Percentiles rank a stretch among this genome's conserved stretches.
Evolutionary conservation across 53 echinoderm and acorn worm species (phyloP).

Genomic region (Arbacia lixula): DNA sequence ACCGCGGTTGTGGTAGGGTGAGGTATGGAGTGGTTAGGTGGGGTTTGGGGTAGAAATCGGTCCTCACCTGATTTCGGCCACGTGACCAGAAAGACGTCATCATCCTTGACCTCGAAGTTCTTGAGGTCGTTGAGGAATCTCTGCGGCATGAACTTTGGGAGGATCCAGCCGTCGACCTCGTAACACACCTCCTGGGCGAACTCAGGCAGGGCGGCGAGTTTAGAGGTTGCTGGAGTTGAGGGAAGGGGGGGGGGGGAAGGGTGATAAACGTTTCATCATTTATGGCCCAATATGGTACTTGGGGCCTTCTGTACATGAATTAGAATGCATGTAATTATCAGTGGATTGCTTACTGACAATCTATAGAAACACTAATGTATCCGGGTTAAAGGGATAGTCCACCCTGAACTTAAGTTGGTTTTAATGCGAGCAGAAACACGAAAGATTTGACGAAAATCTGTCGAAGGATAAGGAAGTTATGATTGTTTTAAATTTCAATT

Average conservation of each 20-base stretch:
- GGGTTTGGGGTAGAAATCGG: too few relatives aligned
- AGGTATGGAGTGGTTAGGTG: neutral
- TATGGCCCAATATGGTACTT: too few relatives aligned
- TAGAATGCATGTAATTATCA: too few relatives aligned
- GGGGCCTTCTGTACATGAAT: too few relatives aligned
- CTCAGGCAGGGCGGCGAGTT: conserved; percentile 43
- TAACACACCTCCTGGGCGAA: conserved; percentile 57
- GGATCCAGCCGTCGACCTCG: conserved; percentile 50
- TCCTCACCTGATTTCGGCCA: conserved; percentile 92
- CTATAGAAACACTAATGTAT: too few relatives aligned
- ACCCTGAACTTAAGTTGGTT: too few relatives aligned
- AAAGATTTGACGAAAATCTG: too few relatives aligned
- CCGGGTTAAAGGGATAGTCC: too few relatives aligned
- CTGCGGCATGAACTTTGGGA: conserved; percentile 58
- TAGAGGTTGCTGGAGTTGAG: conserved; percentile 13
- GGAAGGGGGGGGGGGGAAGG: neutral
- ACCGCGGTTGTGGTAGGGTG: neutral
- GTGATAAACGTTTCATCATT: neutral
- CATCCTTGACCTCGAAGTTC: conserved; percentile 74
- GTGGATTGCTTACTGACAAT: too few relatives aligned
- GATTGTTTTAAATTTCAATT: too few relatives aligned
- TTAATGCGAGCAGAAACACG: too few relatives aligned
- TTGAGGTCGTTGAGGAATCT: conserved; percentile 67
- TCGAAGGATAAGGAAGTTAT: too few relatives aligned
- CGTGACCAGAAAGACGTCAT: conserved; percentile 80